A percentile compares a stretch with the other conserved stretches of the same genome.
Evolutionary conservation across 2,888 invertebrate genomes (phyloP).

Genomic region (Apamea monoglypha): DNA sequence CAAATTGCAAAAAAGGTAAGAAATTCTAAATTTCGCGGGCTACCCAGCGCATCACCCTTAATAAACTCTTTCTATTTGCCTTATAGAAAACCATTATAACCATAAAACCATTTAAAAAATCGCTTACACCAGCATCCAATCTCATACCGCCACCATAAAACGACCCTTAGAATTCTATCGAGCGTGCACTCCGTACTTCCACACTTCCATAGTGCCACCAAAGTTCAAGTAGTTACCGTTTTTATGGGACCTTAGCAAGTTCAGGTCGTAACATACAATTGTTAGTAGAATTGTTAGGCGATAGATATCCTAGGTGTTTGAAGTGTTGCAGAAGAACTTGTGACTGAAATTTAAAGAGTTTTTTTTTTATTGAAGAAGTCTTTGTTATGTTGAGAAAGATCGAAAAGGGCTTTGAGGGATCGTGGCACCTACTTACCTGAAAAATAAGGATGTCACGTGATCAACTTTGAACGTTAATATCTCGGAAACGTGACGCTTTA

Average conservation of each 20-base stretch:
- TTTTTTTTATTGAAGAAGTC: not conserved
- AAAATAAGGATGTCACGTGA: too few relatives aligned
- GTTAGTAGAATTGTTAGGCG: conserved; percentile 24
- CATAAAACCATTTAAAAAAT: not conserved
- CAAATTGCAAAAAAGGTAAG: too few relatives aligned
- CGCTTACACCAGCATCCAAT: not conserved
- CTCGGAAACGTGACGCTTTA: too few relatives aligned
- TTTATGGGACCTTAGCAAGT: conserved; percentile 48
- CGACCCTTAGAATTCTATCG: conserved; percentile 42
- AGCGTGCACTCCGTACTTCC: conserved; percentile 14
- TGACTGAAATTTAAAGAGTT: not conserved
- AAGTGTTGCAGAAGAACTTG: not conserved
- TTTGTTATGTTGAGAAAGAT: not conserved
- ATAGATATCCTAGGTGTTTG: conserved; percentile 4
- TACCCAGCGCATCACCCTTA: too few relatives aligned
- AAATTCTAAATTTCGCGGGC: too few relatives aligned
- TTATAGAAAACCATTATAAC: not conserved
- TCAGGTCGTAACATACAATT: conserved; percentile 38
- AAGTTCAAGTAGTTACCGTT: conserved; percentile 51
- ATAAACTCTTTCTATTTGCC: not conserved
- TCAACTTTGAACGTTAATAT: too few relatives aligned
- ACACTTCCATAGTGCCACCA: conserved; percentile 29
- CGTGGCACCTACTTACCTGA: too few relatives aligned
- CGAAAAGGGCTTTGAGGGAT: not conserved
- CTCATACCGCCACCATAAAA: not conserved